Evolutionary conservation across 2,888 invertebrate species (phyloP), one percentile per base, ranked within the genome.

Genomic region (Metopia argyrocephala): DNA sequence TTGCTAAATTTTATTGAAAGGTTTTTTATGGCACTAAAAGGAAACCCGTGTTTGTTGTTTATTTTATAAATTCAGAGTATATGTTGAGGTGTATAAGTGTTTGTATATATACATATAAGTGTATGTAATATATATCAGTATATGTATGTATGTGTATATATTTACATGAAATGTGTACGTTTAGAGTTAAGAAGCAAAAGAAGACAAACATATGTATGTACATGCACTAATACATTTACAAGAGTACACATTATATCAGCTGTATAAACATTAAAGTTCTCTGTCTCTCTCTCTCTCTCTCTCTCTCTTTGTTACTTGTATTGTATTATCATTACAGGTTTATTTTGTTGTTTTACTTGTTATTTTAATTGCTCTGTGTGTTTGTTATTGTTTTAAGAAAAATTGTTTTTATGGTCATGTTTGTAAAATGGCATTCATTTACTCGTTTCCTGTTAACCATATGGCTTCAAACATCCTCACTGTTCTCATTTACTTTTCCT

Each of bases 201-300:
- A 54, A 56, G 56, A 28, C 28, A 56, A 7, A 56, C 56, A 56
- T n/a, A n/a, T n/a, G n/a, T n/a, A n/a, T 56, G 56, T 27, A 56
- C 75, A 66, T 65, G 59, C 76, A 71, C 45, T 54, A 65, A 0
- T 7, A 50, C 23, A 65, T 61, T 68, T 75, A 61, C 45, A 68
- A 74, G 38, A 45, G 25, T 28, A 28, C 59, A 59, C 57, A 64
- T n/a, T n/a, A n/a, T n/a, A n/a, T 45, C 66, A 71, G 50, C 52
- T 70, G 76, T 45, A 76, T 52, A 38, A 38, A 31, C 38, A 76
- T 38, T 45, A 70, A 69, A 64, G 50, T 20, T 65, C 27, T 21
- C 15, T 59, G 28, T 15, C 45, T 25, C 23, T 65, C 15, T 38
- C 38, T 31, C 31, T 31, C 0, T 31, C 31, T 15, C 15, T 38